These are phyloP conservation scores for Tortrix viridana DNA, from an alignment of 2,888 invertebrate genomes.

Conservation along the genomic window DNA sequence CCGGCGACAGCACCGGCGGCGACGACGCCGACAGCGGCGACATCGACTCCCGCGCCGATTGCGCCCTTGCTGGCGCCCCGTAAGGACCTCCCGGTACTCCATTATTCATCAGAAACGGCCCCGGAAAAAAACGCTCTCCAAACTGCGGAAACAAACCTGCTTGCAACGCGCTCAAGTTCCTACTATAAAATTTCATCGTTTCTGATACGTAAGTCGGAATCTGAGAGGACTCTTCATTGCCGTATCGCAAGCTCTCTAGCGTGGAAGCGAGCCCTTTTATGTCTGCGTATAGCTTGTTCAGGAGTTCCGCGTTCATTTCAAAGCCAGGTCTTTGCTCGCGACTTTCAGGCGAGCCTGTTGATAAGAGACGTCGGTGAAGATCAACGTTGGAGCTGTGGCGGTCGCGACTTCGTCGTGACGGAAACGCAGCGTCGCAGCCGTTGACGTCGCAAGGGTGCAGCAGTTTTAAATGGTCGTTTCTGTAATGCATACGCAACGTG, in stretches of 20 bases:
- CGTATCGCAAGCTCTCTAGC: slow-evolving; percentile 86
- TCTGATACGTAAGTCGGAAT: slow-evolving; percentile 77
- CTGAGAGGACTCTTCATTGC: slow-evolving; percentile 71
- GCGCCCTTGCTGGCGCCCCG: slow-evolving; percentile 71
- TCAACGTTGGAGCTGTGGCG: slow-evolving; percentile 85
- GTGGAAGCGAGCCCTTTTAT: slow-evolving; percentile 85
- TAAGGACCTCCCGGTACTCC: slow-evolving; percentile 65
- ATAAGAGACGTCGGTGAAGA: slow-evolving; percentile 78
- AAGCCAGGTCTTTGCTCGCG: slow-evolving; percentile 82
- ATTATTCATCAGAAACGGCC: slow-evolving; percentile 74
- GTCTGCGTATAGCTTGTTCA: slow-evolving; percentile 92
- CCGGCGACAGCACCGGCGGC: slow-evolving; percentile 77
- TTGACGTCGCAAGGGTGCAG: slow-evolving; percentile 95
- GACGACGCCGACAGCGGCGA: slow-evolving; percentile 79
- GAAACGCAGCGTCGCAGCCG: slow-evolving; percentile 96
- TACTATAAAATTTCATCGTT: slow-evolving; percentile 81
- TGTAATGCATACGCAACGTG: slow-evolving; percentile 94
- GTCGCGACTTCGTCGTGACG: slow-evolving; percentile 89
- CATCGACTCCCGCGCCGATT: slow-evolving; percentile 73
- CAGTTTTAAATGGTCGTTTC: slow-evolving; percentile 94
- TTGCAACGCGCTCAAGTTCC: slow-evolving; percentile 73
- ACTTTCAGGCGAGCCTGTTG: slow-evolving; percentile 76
- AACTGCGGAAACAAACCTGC: slow-evolving; percentile 75
- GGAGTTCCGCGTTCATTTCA: slow-evolving; percentile 91
- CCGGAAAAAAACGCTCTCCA: slow-evolving; percentile 74